phyloP scores from a whole-genome alignment of 1,140 invertebrate genomes.

The Xylocopa sonorina region DNA sequence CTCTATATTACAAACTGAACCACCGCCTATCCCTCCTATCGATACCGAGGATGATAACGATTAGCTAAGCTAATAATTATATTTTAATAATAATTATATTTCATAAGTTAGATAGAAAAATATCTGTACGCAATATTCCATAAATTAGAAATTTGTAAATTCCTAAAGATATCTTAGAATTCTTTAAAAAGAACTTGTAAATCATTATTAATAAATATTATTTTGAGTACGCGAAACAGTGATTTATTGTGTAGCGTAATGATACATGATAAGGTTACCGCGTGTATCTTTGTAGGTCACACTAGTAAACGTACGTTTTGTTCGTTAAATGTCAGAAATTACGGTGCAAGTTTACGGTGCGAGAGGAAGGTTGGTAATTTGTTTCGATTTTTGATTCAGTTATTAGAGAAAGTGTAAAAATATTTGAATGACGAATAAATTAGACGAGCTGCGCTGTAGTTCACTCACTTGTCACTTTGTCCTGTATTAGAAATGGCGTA shows the following conservation, averaged over 20 bases:
- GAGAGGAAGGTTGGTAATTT: neutral
- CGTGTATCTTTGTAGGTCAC: too few species aligned
- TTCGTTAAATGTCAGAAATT: slow-evolving; percentile 5
- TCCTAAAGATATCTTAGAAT: neutral
- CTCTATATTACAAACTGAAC: slow-evolving; percentile 64
- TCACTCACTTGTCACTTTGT: slow-evolving; percentile 45
- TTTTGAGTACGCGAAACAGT: slow-evolving; percentile 2
- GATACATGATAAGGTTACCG: slow-evolving; percentile 10
- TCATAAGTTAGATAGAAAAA: neutral
- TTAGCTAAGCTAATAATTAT: slow-evolving; percentile 1
- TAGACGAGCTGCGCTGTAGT: slow-evolving; percentile 46
- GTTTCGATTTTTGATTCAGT: neutral
- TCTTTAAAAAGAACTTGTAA: neutral
- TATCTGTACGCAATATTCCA: neutral
- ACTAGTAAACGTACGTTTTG: neutral
- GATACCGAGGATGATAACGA: slow-evolving; percentile 53
- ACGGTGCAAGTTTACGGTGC: neutral
- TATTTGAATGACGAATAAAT: slow-evolving; percentile 3
- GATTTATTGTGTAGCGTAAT: too few species aligned
- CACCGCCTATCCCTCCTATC: slow-evolving; percentile 72
- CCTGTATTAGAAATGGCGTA: slow-evolving; percentile 44
- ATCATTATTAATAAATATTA: slow-evolving; percentile 13
- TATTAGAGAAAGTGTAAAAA: slow-evolving; percentile 2
- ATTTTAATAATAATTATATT: slow-evolving; percentile 16
- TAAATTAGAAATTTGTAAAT: slow-evolving; percentile 17